Percentiles rank a stretch among this genome's conserved stretches.
These are phyloP conservation scores for Brienomyrus longianalis DNA, from an alignment of 2,113 vertebrate species.

Conservation along the genomic window DNA sequence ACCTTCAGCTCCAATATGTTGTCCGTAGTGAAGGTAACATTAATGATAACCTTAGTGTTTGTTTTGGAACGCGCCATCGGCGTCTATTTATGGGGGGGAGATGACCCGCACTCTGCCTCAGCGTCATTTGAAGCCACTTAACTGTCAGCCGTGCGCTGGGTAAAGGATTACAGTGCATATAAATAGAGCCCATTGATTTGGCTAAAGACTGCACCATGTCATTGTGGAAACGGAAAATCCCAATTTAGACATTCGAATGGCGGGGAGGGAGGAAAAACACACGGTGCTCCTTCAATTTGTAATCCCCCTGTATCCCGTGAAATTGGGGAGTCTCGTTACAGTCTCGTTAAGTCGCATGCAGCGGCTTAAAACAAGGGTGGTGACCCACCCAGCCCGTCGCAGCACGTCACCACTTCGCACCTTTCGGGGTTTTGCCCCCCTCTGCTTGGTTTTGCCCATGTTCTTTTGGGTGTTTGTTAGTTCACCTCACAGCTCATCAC, in stretches of 20 bases:
- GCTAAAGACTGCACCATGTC: slow-evolving; percentile 59
- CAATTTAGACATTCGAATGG: slow-evolving; percentile 69
- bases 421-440: background rate
- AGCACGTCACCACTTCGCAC: slow-evolving; percentile 25
- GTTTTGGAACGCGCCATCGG: background rate
- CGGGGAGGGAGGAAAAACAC: slow-evolving; percentile 45
- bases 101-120: slow-evolving; percentile 38
- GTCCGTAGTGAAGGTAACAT: slow-evolving; percentile 29
- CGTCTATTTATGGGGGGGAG: background rate
- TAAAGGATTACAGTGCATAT: slow-evolving; percentile 62
- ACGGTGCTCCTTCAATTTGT: slow-evolving; percentile 58
- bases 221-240: slow-evolving; percentile 69
- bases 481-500: background rate
- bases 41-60: background rate
- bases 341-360: slow-evolving; percentile 44
- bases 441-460: background rate
- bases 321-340: slow-evolving; percentile 64
- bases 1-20: slow-evolving; percentile 11
- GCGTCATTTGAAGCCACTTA: slow-evolving; percentile 56
- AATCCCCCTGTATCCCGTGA: slow-evolving; percentile 65
- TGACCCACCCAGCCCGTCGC: slow-evolving; percentile 56
- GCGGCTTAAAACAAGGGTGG: slow-evolving; percentile 63
- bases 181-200: slow-evolving; percentile 70
- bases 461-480: background rate
- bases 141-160: slow-evolving; percentile 52